Base-by-base conservation (phyloP, 2,113 vertebrate species). In the Cryptotis parvus region DNA sequence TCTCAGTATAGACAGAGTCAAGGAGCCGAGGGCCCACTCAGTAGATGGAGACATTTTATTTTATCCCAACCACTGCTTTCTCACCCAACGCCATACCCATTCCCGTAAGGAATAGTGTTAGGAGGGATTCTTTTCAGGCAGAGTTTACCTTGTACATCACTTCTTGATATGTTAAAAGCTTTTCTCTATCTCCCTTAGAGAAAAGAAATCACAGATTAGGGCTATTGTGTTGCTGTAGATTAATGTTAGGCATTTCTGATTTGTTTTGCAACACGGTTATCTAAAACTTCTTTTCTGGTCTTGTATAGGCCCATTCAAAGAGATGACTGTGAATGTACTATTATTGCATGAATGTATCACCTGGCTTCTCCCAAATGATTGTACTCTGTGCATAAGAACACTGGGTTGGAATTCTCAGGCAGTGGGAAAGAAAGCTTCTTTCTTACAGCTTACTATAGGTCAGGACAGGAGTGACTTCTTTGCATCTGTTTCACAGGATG, bases 1-100 rank as follows among this genome's bases (percentile, higher is more conserved):
- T 94, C 93, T 79, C 83, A 74, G 52, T 63, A 43, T 43, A 90
- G 58, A 90, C 69, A 86, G 15, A 77, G 90, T 75, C 90, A 74
- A 37, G 1, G 72, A 97, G 95, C 85, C 92, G 89, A 91, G 0
- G 80, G 65, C 85, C 83, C 39, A 35, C 29, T 73, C 87, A 9
- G 39, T 43, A 89, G 87, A 70, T 73, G 93, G 76, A 70, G 90
- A 88, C 79, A 72, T 20, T n/a, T 70, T 0, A 35, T 31, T 43
- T 61, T 1, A 33, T 49, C 45, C 9, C 45, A 49, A 61, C 26
- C 20, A 61, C 55, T 24, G 16, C 16, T 33, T 6, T 69, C 33
- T 33, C 12, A 45, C 41, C 16, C 79, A 26, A 4, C 9, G 55
- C 7, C 66, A 45, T 9, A 49, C 39, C 45, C 22, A 29, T 37